phyloP scores from a whole-genome alignment of 2,888 invertebrate species.

The Tetheella fluctuosa region DNA sequence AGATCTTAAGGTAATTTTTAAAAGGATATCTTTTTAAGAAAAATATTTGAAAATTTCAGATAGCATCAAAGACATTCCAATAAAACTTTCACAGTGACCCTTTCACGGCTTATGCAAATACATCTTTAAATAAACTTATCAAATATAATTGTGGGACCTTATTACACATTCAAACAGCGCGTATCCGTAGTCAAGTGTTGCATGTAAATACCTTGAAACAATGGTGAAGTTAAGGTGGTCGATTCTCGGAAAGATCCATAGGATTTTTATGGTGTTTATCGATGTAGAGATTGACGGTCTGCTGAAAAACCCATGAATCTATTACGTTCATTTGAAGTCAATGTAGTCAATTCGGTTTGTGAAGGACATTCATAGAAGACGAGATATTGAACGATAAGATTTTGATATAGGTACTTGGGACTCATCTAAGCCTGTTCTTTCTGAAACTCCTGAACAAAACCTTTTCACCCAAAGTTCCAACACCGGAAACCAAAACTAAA shows the following conservation, averaged over 20 bases:
- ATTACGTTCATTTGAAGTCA: background rate
- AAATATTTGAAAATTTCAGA: no score
- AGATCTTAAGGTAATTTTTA: no score
- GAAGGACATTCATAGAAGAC: background rate
- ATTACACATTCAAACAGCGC: conserved; percentile 77
- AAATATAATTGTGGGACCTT: conserved; percentile 83
- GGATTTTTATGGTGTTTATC: conserved; percentile 75
- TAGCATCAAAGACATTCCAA: conserved; percentile 24
- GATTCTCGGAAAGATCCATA: conserved; percentile 74
- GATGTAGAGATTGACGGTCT: conserved; percentile 61
- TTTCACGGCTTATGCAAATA: conserved; percentile 78
- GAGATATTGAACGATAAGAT: background rate
- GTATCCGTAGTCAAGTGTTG: conserved; percentile 75
- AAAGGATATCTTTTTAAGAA: no score
- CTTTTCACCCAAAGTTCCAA: no score
- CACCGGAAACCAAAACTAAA: background rate
- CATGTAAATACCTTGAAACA: conserved; percentile 77
- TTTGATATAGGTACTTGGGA: no score
- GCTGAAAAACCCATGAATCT: conserved; percentile 8
- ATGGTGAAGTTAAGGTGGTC: conserved; percentile 81
- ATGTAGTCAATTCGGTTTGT: background rate
- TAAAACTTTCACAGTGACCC: conserved; percentile 66
- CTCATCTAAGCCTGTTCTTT: no score
- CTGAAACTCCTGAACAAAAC: no score
- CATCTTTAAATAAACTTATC: conserved; percentile 79